A percentile compares a stretch with the other conserved stretches of the same genome.
These are phyloP conservation scores for Holothuria scabra DNA, from an alignment of 53 echinoderm and acorn worm species.

Conservation along the genomic window DNA sequence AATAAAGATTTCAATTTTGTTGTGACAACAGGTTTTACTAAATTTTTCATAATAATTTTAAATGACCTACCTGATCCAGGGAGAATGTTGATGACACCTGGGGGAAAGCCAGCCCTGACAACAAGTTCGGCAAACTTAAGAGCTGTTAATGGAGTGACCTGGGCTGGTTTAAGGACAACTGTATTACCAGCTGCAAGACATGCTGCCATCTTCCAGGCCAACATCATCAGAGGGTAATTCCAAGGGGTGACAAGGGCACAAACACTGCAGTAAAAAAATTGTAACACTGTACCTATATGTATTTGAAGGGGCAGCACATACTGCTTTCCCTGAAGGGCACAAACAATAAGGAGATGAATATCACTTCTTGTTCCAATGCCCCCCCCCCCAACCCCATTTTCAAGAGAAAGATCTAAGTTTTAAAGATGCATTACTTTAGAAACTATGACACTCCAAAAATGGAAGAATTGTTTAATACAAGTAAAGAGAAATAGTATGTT, in stretches of 20 bases:
- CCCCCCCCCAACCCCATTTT: no score
- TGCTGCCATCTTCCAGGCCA: conserved; percentile 99
- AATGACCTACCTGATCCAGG: conserved; percentile 89
- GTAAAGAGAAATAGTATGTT: no score
- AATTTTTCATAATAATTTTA: neutral
- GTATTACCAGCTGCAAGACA: conserved; percentile 99
- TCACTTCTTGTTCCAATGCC: no score
- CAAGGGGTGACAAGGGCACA: conserved; percentile 95
- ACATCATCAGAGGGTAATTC: conserved; percentile 99
- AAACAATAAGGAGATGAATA: no score
- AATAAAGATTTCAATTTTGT: no score
- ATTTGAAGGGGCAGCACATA: no score
- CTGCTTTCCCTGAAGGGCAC: no score
- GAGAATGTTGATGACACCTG: conserved; percentile 98
- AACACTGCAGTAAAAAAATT: conserved; percentile 61
- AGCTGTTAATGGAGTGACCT: conserved; percentile 97
- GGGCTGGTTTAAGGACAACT: conserved; percentile 96
- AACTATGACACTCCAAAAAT: no score
- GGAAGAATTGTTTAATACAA: no score
- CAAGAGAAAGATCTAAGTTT: no score
- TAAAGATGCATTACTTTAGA: no score
- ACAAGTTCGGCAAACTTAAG: conserved; percentile 98
- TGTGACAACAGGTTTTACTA: neutral
- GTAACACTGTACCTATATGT: no score
- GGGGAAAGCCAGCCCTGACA: conserved; percentile 95